Evolutionary conservation across 2,888 invertebrate species (phyloP).

Genomic region (Pseudococcus viburni): DNA sequence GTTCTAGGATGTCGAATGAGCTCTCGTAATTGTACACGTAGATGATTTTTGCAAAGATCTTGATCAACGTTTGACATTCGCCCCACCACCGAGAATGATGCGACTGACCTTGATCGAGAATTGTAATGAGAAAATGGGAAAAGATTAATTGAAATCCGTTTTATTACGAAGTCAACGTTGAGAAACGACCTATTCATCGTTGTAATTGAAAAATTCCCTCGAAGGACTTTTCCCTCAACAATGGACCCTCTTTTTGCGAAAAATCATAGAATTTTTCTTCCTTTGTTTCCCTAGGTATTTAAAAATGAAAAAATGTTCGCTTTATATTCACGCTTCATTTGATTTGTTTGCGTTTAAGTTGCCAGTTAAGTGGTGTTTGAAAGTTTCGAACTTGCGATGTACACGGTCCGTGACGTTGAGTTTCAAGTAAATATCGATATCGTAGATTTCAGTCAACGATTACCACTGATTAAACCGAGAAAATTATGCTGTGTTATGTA

Average conservation of each 20-base stretch:
- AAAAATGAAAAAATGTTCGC: background rate
- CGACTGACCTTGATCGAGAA: constrained; percentile 46
- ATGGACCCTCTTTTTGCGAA: background rate
- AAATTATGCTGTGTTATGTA: background rate
- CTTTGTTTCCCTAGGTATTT: background rate
- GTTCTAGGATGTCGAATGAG: background rate
- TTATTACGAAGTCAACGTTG: background rate
- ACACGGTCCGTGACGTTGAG: background rate
- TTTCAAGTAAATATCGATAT: constrained; percentile 15
- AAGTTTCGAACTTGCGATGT: background rate
- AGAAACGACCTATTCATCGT: background rate
- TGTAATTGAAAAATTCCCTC: background rate
- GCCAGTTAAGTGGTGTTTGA: background rate
- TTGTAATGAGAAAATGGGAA: constrained; percentile 40
- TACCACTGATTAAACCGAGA: background rate
- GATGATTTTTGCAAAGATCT: constrained; percentile 44
- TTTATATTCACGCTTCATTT: background rate
- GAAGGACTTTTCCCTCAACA: background rate
- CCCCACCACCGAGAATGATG: constrained; percentile 19
- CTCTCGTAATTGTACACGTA: background rate
- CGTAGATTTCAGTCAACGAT: background rate
- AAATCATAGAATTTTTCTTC: background rate
- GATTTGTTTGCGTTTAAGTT: background rate
- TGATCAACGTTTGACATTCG: constrained; percentile 53
- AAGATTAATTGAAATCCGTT: constrained; percentile 21